These are phyloP conservation scores for Cacoxenus indagator DNA, from an alignment of 2,888 invertebrate species.

Conservation along the genomic window DNA sequence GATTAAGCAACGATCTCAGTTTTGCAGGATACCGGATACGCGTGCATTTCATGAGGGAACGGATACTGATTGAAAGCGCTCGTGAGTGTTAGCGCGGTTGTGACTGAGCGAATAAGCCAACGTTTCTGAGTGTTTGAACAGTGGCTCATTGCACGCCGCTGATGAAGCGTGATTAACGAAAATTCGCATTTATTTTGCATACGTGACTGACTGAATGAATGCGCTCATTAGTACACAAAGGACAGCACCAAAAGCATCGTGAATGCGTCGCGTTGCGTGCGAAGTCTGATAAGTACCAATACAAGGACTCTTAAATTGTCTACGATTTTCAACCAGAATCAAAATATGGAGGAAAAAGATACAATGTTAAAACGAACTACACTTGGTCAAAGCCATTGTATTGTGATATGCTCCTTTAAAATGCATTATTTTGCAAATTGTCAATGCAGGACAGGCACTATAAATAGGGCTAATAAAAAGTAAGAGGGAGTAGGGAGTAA, in stretches of 20 bases:
- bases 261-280: slow-evolving; percentile 27
- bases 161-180: slow-evolving; percentile 55
- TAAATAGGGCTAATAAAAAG: no score
- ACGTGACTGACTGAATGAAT: slow-evolving; percentile 48
- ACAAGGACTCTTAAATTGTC: background rate
- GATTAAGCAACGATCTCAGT: background rate
- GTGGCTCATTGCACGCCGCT: slow-evolving; percentile 24
- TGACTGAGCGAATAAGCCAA: no score
- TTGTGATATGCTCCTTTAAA: no score
- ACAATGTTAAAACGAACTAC: no score
- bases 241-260: background rate
- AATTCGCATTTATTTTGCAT: slow-evolving; percentile 53
- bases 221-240: slow-evolving; percentile 45
- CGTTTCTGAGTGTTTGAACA: slow-evolving; percentile 17
- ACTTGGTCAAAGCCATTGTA: no score
- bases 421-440: no score
- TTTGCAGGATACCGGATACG: background rate
- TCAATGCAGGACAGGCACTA: no score
- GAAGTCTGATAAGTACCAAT: background rate
- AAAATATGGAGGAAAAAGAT: background rate
- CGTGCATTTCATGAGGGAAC: slow-evolving; percentile 17
- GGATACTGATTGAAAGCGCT: slow-evolving; percentile 25
- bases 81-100: no score
- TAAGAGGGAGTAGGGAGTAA: slow-evolving; percentile 24
- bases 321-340: background rate